Conservation (phyloP, 2,113 vertebrate genomes). For the Desmodus rotundus region DNA sequence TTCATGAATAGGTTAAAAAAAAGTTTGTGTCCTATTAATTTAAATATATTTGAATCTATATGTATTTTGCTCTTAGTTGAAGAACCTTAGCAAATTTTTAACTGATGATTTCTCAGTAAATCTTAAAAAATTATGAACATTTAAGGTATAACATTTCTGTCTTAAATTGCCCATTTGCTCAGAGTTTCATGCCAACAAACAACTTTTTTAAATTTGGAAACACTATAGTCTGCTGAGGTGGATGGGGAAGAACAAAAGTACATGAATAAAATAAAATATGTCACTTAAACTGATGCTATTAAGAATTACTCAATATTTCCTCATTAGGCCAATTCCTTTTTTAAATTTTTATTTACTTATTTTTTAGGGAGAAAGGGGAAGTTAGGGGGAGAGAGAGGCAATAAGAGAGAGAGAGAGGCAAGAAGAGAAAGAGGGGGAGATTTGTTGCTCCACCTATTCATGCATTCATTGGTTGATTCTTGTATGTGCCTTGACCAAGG, state of each 20-base stretch:
- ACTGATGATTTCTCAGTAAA: conserved; percentile 1
- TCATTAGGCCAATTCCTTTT: neutral
- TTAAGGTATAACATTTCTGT: neutral
- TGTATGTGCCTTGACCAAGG: no score
- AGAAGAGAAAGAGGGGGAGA: no score
- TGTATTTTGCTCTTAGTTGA: neutral
- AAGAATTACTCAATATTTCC: neutral
- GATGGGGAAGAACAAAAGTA: neutral
- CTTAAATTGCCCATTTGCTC: conserved; percentile 2
- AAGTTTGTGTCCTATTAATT: neutral
- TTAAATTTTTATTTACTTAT: no score
- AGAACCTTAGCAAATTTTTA: neutral
- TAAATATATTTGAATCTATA: neutral
- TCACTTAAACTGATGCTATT: neutral
- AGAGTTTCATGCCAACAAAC: neutral
- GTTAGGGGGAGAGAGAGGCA: no score
- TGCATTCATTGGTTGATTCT: no score
- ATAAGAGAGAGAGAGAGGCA: no score
- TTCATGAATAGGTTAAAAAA: neutral
- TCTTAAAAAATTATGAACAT: neutral
- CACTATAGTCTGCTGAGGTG: neutral
- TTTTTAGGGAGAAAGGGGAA: no score
- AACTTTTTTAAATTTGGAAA: neutral
- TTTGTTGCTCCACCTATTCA: no score
- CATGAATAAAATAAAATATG: neutral